These are phyloP conservation scores for Calcarius ornatus DNA, from an alignment of 2,113 vertebrate species.

Conservation along the genomic window DNA sequence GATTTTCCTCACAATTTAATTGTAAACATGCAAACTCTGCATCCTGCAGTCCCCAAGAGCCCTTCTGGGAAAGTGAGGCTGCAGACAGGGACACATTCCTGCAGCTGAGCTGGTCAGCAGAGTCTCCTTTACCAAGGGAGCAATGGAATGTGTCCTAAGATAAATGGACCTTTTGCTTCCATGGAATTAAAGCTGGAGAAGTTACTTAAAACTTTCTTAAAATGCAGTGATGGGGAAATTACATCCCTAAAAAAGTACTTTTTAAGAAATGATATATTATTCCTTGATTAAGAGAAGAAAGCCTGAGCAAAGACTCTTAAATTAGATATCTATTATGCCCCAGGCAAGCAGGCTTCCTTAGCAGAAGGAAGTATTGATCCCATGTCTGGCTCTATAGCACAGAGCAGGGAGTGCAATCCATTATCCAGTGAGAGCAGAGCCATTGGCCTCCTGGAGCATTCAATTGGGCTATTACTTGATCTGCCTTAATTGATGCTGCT, in stretches of 20 bases:
- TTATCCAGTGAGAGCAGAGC: slow-evolving; percentile 64
- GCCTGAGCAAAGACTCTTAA: slow-evolving; percentile 40
- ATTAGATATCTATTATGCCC: slow-evolving; percentile 62
- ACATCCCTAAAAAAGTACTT: neutral
- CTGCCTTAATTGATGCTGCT: slow-evolving; percentile 72
- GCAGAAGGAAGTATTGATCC: slow-evolving; percentile 71
- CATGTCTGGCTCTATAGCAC: slow-evolving; percentile 51
- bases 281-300: slow-evolving; percentile 58
- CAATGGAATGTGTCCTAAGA: neutral
- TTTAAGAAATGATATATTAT: slow-evolving; percentile 8
- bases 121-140: neutral
- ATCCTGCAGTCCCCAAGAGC: neutral
- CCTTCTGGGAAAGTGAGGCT: neutral
- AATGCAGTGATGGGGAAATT: slow-evolving; percentile 15
- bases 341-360: slow-evolving; percentile 60
- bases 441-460: slow-evolving; percentile 68
- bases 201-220: slow-evolving; percentile 15
- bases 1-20: neutral
- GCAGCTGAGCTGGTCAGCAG: neutral
- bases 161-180: neutral
- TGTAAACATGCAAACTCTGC: neutral
- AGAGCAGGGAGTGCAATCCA: slow-evolving; percentile 56
- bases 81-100: rapidly evolving
- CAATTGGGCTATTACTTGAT: slow-evolving; percentile 75
- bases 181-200: neutral